Evolutionary conservation across 2,797 vertebrate genomes (phyloP), one percentile per base, ranked within the genome.

Genomic region (Acanthiza pusilla): DNA sequence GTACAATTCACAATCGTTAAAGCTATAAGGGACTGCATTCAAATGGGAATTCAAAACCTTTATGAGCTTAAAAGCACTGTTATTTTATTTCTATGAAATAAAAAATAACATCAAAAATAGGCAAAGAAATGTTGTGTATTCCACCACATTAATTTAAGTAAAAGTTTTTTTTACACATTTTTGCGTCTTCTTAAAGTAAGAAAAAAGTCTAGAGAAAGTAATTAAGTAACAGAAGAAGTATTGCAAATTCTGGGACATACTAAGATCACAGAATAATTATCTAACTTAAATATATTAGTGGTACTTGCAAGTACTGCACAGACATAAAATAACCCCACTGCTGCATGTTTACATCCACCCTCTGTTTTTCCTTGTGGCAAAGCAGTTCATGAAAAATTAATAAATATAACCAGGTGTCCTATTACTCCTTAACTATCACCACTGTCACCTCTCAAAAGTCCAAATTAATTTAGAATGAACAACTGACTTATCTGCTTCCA

Each of bases 111-210:
- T 53, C 5, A 73, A 82, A 92, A 79, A 30, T 23, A 48, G 9
- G 13, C 9, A 62, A 60, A 7, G 4, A 67, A 73, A 77, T 14
- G 0, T 3, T 62, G 3, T 65, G 15, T 51, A 50, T 91, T 63
- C 13, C 5, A 14, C 9, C 2, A 16, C 26, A 47, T 51, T 40
- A 42, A 63, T 38, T 57, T 34, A 63, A 53, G 27, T 36, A 65
- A 84, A 14, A 20, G 5, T 0, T 0, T 34, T 47, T 45, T 80
- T 22, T 1, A 5, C 8, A 19, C 8, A 0, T 16, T 36, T 51
- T 57, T 74, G 27, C 66, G 10, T 60, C 9, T 43, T 76, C 22
- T 60, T 74, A 34, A 77, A 77, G 20, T 71, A 60, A 78, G 40
- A 83, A 71, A 51, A 4, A 80, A 73, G 15, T 20, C 8, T 45